Evolutionary conservation across 37 sponge, comb jelly and placozoan genomes (phyloP).

Genomic region (Ianthella basta): DNA sequence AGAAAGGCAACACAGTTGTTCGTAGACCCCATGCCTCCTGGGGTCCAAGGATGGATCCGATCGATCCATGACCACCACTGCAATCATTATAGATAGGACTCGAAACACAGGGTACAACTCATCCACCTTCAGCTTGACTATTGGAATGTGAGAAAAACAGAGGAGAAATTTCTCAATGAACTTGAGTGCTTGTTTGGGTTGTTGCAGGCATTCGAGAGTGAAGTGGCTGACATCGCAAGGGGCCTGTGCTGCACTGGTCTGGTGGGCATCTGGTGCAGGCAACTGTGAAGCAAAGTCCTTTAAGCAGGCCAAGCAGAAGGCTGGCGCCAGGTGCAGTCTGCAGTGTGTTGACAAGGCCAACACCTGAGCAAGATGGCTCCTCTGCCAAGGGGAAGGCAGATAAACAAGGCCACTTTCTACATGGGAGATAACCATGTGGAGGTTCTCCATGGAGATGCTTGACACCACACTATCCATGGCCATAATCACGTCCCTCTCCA

Average conservation of each 20-base stretch:
- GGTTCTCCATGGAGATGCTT: neutral
- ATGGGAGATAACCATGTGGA: neutral
- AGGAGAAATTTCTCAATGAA: no score
- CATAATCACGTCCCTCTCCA: neutral
- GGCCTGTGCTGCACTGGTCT: no score
- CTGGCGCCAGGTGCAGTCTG: neutral
- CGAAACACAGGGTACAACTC: slow-evolving; percentile 10
- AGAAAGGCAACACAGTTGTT: neutral
- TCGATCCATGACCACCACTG: no score
- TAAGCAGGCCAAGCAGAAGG: neutral
- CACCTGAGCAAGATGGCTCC: slow-evolving; percentile 2
- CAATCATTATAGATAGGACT: neutral
- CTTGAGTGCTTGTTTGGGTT: no score
- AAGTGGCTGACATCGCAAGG: no score
- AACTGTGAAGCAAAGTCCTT: neutral
- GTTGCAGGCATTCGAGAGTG: no score
- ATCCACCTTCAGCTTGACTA: neutral
- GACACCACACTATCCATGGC: neutral
- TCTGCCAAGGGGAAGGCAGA: neutral
- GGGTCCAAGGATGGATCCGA: neutral
- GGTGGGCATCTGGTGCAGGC: no score
- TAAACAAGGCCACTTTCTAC: neutral
- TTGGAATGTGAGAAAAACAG: no score
- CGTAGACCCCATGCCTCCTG: neutral
- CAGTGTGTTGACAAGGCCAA: neutral